Evolutionary conservation across 2,113 vertebrate genomes (phyloP), one percentile per base, ranked within the genome.

Genomic region (Galeopterus variegatus): DNA sequence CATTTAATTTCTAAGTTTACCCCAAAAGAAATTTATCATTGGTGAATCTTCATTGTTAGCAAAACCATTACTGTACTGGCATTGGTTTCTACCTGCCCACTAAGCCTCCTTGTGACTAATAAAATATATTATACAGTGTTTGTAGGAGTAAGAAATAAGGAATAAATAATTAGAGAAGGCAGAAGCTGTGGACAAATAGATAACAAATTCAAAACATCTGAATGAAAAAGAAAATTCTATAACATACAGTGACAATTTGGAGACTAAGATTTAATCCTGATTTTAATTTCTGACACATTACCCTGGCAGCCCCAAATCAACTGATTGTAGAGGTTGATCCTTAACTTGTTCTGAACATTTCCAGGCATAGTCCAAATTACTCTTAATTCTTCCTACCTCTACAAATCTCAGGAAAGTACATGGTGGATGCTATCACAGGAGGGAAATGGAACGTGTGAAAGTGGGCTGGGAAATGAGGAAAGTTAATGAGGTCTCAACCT

Each of bases 211-310:
- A 80, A 93, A 65, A 60, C 24, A 36, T 60, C 1, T 65, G 50
- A 82, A 84, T 26, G 73, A 60, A 80, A 94, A 45, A 73, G 31
- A 93, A 60, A 85, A 84, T 64, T 70, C 5, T n/a, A 12, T 15
- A n/a, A 9, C 23, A 64, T 48, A 52, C 1, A 28, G 4, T 45
- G 24, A 87, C 1, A 81, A 0, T 84, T 41, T 76, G 9, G 72
- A 65, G 33, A 77, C 13, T 24, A 65, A 33, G 10, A 72, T 65
- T 60, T 33, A 52, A 3, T 23, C n/a, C 11, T 26, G 64, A 79
- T 83, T 93, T 96, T 97, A n/a, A 89, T 86, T 84, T 95, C 48
- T 24, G 18, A 3, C 12, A 56, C 48, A 88, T 72, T 67, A 1
- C 12, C 50, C 65, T 23, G 3, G 4, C 33, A 70, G 10, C 28